Base-by-base conservation (phyloP, 1,140 invertebrate genomes). In the Trichonephila clavipes region DNA sequence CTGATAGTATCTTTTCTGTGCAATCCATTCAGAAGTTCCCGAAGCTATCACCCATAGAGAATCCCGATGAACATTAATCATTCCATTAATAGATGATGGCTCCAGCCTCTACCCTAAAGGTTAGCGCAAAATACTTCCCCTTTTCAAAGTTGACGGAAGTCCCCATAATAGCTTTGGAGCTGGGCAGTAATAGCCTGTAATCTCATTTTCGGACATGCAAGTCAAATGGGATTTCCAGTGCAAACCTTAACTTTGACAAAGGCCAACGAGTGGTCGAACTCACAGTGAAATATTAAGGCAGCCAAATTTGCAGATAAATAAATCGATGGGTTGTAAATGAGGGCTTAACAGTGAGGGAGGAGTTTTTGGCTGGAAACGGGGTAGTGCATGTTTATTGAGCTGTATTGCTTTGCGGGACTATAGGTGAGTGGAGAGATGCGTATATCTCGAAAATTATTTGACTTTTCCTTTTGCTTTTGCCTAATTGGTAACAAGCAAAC, bases 61-160 rank as follows among this genome's bases (percentile, higher is more conserved):
- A 40, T 18, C 72, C 18, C 34, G 28, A 40, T 19, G 72, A 77
- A 77, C 72, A 77, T 77, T 77, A 77, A 77, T 77, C 72, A 77
- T 77, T 40, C 72, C 72, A 77, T 77, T 77, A 77, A 77, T 77
- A 77, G 72, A 77, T 40, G 72, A 77, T 77, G 24, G 72, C 72
- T 64, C 28, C 10, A 77, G 72, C 18, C 18, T 28, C 72, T 77
- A 28, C 72, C 72, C 69, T 34, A 12, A 28, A 77, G 72, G 72
- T 77, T 77, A 40, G 72, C 72, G 72, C 72, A 6, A 77, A 77
- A 77, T 77, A 77, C 34, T 77, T 77, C 72, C 72, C 72, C 72
- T 77, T 77, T 77, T 34, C 34, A 77, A 77, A 77, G 72, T 77
- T 77, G 72, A 40, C 72, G 72, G 72, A 77, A 77, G 72, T 77